Evolutionary conservation across 2,888 invertebrate genomes (phyloP), one percentile per base, ranked within the genome.

Genomic region (Xestia sexstrigata): DNA sequence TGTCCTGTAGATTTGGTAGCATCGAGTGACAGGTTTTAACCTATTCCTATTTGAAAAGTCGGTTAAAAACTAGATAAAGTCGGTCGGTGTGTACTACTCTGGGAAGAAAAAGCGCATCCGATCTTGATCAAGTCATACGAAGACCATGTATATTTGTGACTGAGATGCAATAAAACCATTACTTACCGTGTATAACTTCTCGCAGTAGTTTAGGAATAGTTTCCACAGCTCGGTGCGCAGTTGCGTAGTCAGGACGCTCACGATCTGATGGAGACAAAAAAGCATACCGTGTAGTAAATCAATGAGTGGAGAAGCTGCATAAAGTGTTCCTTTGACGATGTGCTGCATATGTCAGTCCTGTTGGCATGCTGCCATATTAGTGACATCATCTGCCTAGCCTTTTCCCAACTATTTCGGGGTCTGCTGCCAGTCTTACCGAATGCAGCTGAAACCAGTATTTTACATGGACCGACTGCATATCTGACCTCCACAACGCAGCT

Each of bases 181-280:
- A n/a, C 52, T 76, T n/a, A 86, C 86, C 86, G 49, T 80, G 78
- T 42, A 92, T 76, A 17, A 93, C 83, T 45, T 87, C 85, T 1
- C 91, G 92, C 79, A 92, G 82, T 1, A 93, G 60, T 39, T 91
- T 88, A 6, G 88, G 79, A 15, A 93, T 91, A 7, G 85, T 82
- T 7, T 81, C 85, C 7, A 89, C 78, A 0, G 91, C 89, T 11
- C 84, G 39, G 26, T 91, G 90, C 0, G 92, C 92, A 3, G 84
- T 75, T 0, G 79, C 82, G 49, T 92, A 91, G 78, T 92, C 89
- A 3, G 90, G 90, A 13, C 89, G 85, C 45, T 90, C 87, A 20
- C 83, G 86, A 87, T 91, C 93, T 93, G 73, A 30, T 52, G 84
- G 39, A 45, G 20, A 66, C 35, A 60, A 60, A n/a, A n/a, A 1